Evolutionary conservation across 2,888 invertebrate species (phyloP), one percentile per base, ranked within the genome.

Genomic region (Caenorhabditis sp.): DNA sequence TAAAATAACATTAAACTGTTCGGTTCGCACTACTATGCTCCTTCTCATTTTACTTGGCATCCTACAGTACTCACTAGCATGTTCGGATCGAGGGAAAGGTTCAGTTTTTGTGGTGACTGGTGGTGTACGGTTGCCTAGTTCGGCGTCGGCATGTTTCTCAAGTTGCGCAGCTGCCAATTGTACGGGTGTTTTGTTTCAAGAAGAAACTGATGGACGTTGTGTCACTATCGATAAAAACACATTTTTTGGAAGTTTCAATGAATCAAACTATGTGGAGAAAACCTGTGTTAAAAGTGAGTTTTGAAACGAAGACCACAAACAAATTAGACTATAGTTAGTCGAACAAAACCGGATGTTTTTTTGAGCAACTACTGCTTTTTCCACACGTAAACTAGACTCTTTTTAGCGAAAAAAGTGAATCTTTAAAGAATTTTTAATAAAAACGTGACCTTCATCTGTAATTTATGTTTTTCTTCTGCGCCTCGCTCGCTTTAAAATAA

Each of bases 101-200:
- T 62, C 60, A 19, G 68, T 62, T 19, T 73, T 68, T 68, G 68
- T 73, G 53, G 64, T 73, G 23, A 57, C 61, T 21, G 72, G 68
- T 54, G 58, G 57, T 14, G 61, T 62, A 8, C 58, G 55, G 54
- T 21, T 73, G 23, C 67, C 68, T 0, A 24, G 31, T 0, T 67
- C 72, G 0, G 31, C 65, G n/a, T 54, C 61, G 1, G 68, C 68
- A 0, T 78, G 78, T 23, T 76, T 78, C 54, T 67, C 73, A n/a
- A 58, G 66, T 23, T 78, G 78, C 55, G 68, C 67, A 4, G 54
- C 21, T 24, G 27, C 43, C 4, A 60, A 71, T 23, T 71, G 71
- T 31, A 51, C 53, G 19, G 71, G 71, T n/a, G 37, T 58, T 31
- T 14, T 58, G 26, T 26, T 55, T 55, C 55, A 55, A 55, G 17